A percentile compares a stretch with the other conserved stretches of the same genome.
These are phyloP conservation scores for Portevinia maculata DNA, from an alignment of 2,888 invertebrate species.

Conservation along the genomic window DNA sequence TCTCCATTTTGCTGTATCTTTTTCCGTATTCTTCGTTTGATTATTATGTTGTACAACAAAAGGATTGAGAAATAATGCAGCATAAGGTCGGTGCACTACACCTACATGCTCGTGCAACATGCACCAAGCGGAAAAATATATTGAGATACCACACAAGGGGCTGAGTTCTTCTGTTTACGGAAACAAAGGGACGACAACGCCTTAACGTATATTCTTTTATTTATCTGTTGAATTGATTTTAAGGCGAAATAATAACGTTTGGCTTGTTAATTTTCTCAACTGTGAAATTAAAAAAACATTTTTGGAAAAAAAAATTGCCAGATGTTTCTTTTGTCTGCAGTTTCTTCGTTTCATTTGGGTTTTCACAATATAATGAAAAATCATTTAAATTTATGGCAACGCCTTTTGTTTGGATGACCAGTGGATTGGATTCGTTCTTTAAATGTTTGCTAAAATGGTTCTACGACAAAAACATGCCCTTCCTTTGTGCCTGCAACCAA, in stretches of 20 bases:
- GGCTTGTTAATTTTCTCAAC: background rate
- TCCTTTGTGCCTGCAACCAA: too few species aligned
- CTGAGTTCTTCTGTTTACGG: constrained; percentile 39
- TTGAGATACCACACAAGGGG: constrained; percentile 1
- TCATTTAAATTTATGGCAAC: background rate
- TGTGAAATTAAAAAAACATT: constrained; percentile 10
- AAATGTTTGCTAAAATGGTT: too few species aligned
- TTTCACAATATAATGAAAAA: background rate
- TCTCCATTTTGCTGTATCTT: background rate
- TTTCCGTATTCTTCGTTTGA: constrained; percentile 15
- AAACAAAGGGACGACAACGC: constrained; percentile 42
- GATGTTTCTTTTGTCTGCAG: constrained; percentile 19
- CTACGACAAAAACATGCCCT: too few species aligned
- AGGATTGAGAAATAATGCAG: constrained; percentile 42
- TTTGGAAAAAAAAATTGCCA: constrained; percentile 25
- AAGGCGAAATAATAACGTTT: constrained; percentile 58
- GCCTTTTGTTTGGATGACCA: background rate
- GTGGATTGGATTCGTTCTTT: too few species aligned
- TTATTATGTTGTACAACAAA: constrained; percentile 38
- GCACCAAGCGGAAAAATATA: background rate
- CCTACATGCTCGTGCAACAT: constrained; percentile 28
- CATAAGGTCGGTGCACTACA: constrained; percentile 57
- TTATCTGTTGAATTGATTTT: constrained; percentile 46
- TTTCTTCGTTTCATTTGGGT: constrained; percentile 18
- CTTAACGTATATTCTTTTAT: constrained; percentile 20